These are phyloP conservation scores for Pluvianellus socialis DNA, from an alignment of 2,113 vertebrate genomes.

Conservation along the genomic window DNA sequence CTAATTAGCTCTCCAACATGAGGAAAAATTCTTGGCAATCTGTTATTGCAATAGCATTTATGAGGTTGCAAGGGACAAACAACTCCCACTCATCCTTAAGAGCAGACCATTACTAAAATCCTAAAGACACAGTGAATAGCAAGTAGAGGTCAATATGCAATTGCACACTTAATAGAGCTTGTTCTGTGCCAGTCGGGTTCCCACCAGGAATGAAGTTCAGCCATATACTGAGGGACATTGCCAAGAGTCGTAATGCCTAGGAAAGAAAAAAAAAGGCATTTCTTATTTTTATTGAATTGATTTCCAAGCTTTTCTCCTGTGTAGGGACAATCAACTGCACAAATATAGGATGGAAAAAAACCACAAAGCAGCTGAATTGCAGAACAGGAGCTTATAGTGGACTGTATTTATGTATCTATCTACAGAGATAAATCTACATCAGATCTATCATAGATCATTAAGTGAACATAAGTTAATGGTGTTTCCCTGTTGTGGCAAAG, in stretches of 20 bases:
- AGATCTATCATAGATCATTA: not conserved
- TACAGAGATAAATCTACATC: not conserved
- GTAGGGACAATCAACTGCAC: not conserved
- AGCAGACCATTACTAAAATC: not conserved
- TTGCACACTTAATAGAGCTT: not conserved
- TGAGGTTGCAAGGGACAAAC: not conserved
- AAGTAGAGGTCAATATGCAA: slow-evolving; percentile 2
- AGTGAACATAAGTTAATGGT: not conserved
- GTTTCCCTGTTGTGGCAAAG: not conserved
- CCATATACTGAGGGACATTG: not conserved
- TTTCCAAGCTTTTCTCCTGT: not conserved
- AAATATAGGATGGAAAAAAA: not conserved
- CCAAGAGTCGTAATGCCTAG: not conserved
- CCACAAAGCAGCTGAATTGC: not conserved
- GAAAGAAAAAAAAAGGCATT: not conserved
- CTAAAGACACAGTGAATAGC: not conserved
- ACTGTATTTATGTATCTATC: not conserved
- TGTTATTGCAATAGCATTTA: not conserved
- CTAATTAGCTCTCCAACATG: not conserved
- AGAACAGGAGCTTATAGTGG: not conserved
- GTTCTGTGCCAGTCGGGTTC: not conserved
- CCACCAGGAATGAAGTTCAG: not conserved
- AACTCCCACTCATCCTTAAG: not conserved
- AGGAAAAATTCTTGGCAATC: not conserved
- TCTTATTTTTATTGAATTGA: not conserved